These are phyloP conservation scores for Palythoa grandiflora DNA, from an alignment of 92 coral and sea anemone genomes.

Conservation along the genomic window DNA sequence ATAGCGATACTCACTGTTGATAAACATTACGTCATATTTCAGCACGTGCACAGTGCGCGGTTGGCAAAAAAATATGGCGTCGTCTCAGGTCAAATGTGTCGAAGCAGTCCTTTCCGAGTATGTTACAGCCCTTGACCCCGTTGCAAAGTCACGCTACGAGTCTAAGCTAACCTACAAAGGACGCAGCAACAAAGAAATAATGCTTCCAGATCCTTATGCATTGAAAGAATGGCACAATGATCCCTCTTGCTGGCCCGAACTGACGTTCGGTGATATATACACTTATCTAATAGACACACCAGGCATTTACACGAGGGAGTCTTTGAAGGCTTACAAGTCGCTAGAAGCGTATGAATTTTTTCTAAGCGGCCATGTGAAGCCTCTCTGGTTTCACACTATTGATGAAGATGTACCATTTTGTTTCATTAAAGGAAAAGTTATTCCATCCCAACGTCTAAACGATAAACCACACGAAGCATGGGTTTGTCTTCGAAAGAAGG, in stretches of 20 bases:
- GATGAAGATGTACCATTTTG: constrained; percentile 37
- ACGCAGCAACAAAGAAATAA: neutral
- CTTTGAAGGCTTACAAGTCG: constrained; percentile 54
- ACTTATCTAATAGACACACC: constrained; percentile 55
- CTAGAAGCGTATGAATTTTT: constrained; percentile 56
- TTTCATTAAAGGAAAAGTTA: constrained; percentile 44
- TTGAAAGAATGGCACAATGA: constrained; percentile 59
- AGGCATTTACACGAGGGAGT: constrained; percentile 51
- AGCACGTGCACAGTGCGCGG: neutral
- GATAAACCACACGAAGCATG: constrained; percentile 48
- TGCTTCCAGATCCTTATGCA: constrained; percentile 51
- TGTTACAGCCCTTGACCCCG: constrained; percentile 35
- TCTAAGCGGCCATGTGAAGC: constrained; percentile 56
- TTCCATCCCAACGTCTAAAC: constrained; percentile 46
- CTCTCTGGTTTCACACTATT: constrained; percentile 18
- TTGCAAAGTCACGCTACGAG: constrained; percentile 22
- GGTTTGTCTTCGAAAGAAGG: constrained; percentile 35
- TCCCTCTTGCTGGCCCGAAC: constrained; percentile 57
- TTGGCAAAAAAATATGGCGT: neutral
- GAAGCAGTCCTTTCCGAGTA: constrained; percentile 4
- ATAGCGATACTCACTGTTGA: neutral
- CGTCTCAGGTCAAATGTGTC: neutral
- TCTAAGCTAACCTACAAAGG: constrained; percentile 31
- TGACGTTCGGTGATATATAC: constrained; percentile 54
- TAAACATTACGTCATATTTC: neutral